These are phyloP conservation scores for Heptranchias perlo DNA, from an alignment of 2,113 vertebrate genomes.

Conservation along the genomic window DNA sequence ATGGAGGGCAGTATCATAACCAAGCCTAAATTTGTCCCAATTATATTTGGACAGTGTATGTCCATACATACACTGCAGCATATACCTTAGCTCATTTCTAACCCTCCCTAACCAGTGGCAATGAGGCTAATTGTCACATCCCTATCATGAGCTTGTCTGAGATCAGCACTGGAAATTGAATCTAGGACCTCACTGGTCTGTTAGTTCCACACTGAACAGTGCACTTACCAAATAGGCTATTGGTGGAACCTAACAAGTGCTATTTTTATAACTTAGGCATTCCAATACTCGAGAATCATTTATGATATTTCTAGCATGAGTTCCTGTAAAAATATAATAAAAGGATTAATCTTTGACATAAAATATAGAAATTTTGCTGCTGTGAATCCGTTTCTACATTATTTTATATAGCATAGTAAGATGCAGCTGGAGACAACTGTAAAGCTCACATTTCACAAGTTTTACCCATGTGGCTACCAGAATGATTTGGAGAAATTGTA, in stretches of 20 bases:
- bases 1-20: neutral
- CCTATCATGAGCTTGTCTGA: neutral
- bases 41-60: too few relatives aligned
- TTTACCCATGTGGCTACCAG: neutral
- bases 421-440: neutral
- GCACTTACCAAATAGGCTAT: neutral
- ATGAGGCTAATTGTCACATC: neutral
- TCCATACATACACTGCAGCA: too few relatives aligned
- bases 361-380: neutral
- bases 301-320: neutral
- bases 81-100: neutral
- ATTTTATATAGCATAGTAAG: neutral
- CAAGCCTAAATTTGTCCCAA: neutral
- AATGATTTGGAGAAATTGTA: neutral
- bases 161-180: neutral
- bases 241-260: neutral
- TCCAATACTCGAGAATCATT: neutral
- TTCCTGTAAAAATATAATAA: neutral
- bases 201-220: neutral
- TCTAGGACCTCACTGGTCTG: neutral
- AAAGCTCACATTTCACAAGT: neutral
- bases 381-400: neutral
- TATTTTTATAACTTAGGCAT: neutral
- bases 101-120: neutral
- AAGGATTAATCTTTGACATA: neutral